Evolutionary conservation across 2,888 invertebrate species (phyloP).

Genomic region (Hipparchia sbordonii): DNA sequence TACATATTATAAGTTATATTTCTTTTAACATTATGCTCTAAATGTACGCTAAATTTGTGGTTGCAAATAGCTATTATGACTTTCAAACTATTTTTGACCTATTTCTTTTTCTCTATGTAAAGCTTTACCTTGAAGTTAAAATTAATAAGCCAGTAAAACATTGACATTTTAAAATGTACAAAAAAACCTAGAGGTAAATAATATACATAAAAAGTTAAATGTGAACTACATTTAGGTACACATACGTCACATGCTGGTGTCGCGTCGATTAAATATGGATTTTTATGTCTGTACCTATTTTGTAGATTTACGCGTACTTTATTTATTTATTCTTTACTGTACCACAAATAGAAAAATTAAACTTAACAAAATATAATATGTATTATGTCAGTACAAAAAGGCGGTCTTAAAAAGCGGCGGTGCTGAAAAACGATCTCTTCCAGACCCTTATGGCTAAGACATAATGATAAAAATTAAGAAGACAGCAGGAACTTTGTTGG

Average conservation of each 20-base stretch:
- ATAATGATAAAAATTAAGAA: too few relatives aligned
- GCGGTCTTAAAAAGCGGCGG: too few relatives aligned
- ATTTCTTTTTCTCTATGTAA: background rate
- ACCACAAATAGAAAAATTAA: too few relatives aligned
- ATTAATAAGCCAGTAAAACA: background rate
- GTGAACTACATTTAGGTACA: background rate
- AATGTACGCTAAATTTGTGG: background rate
- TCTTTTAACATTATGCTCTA: background rate
- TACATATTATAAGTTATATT: too few relatives aligned
- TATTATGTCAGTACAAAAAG: too few relatives aligned
- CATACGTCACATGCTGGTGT: background rate
- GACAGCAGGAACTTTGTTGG: too few relatives aligned
- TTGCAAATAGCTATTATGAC: background rate
- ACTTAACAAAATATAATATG: too few relatives aligned
- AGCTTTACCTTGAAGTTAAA: background rate
- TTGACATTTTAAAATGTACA: conserved; percentile 3
- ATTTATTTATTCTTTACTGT: too few relatives aligned
- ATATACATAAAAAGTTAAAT: background rate
- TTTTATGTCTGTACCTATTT: background rate
- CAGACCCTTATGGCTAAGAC: too few relatives aligned
- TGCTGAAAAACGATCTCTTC: too few relatives aligned
- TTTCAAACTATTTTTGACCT: background rate
- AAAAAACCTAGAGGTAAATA: background rate
- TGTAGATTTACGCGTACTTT: too few relatives aligned
- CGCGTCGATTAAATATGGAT: background rate